Percentiles rank a stretch among this genome's conserved stretches.
Evolutionary conservation across 2,113 vertebrate species (phyloP).

Genomic region (Oxyura jamaicensis): DNA sequence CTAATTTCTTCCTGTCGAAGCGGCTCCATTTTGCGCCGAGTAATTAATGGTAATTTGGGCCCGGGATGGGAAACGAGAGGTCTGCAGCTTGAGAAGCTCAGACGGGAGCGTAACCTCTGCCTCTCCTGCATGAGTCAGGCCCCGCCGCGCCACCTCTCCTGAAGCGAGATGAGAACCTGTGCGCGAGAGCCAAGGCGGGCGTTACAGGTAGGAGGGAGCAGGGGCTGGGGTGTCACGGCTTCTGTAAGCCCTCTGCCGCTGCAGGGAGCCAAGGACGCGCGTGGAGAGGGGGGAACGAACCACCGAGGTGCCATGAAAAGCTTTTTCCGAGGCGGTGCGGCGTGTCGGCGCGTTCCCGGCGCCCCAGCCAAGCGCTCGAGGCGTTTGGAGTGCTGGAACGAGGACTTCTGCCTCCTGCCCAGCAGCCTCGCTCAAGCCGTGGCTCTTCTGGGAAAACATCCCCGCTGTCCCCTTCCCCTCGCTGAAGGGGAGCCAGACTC

Average conservation of each 20-base stretch:
- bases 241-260: neutral
- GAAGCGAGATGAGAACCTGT: neutral
- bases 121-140: neutral
- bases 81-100: neutral
- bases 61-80: conserved; percentile 18
- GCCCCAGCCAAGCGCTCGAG: conserved; percentile 17
- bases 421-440: neutral
- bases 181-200: neutral
- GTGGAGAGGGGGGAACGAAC: neutral
- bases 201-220: neutral
- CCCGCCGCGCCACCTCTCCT: neutral
- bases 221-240: neutral
- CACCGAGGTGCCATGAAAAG: neutral
- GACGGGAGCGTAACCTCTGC: neutral
- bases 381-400: conserved; percentile 8
- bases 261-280: neutral
- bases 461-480: conserved; percentile 1
- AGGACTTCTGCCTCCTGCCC: conserved; percentile 59
- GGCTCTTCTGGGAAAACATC: conserved; percentile 28
- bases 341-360: neutral
- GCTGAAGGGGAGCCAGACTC: neutral
- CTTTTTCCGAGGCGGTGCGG: neutral
- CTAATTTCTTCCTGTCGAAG: conserved; percentile 59
- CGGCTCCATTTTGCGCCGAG: conserved; percentile 14
- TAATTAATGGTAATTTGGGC: conserved; percentile 56